Evolutionary conservation across 2,888 invertebrate species (phyloP), one percentile per base, ranked within the genome.

Genomic region (Tuta absoluta): DNA sequence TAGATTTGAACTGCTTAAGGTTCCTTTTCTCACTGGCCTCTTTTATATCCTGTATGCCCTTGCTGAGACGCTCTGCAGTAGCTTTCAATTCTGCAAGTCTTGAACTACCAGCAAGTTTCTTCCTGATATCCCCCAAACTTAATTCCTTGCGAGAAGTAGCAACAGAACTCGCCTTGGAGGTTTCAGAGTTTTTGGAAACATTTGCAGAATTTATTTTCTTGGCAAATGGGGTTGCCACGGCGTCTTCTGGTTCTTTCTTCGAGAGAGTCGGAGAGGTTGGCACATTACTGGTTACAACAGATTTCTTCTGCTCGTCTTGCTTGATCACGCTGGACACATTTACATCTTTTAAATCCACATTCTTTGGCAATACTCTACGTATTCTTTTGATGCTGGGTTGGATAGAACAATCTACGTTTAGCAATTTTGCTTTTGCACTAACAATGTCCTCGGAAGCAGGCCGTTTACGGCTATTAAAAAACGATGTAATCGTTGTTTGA

Each of bases 391-490:
- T 77, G 59, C 75, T 78, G 33, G 80, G 79, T 70, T 81, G 81
- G 67, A 69, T 69, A 65, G 68, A 68, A 63, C 80, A 75, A 60
- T 87, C 86, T 12, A 87, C 71, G 67, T 87, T 84, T 56, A 85
- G 76, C 66, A 87, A 71, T 81, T 94, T 94, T 80, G 82, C 93
- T 82, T 93, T 92, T 63, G 90, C 79, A 84, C 89, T 81, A 77
- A 85, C 73, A 75, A 88, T 79, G 78, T 96, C 96, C 62, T 96
- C 95, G 10, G 90, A 82, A n/a, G 95, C 95, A 66, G 94, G 92
- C 75, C 96, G 93, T 88, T 96, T 96, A 78, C 96, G 93, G 75
- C 94, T 94, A 81, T 93, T 94, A 82, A 96, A 96, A 91, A 93
- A 96, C 69, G 94, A 93, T 68, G 95, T 94, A 66, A 96, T 93